Conservation (phyloP, 37 sponge, comb jelly and placozoan genomes). For the Corticium candelabrum region DNA sequence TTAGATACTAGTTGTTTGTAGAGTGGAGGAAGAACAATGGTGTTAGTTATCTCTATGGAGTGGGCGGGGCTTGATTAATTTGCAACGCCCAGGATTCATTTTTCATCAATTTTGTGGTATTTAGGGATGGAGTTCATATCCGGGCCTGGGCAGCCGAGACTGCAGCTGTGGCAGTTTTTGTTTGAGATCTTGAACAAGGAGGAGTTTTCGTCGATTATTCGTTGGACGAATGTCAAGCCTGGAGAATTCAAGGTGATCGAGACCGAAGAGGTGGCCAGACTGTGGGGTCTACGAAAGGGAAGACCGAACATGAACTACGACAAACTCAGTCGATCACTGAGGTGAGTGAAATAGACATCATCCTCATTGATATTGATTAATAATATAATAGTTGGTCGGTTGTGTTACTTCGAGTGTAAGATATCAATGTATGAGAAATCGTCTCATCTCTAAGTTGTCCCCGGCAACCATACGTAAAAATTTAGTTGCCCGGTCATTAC, state of each 20-base stretch:
- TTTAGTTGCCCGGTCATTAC: too few species aligned
- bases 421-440: too few species aligned
- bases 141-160: not conserved
- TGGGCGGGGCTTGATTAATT: too few species aligned
- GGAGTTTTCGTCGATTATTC: not conserved
- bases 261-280: constrained; percentile 73
- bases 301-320: constrained; percentile 86
- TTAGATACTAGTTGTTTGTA: too few species aligned
- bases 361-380: not conserved
- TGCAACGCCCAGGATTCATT: too few species aligned
- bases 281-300: constrained; percentile 80
- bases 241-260: constrained; percentile 57
- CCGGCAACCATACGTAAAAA: too few species aligned
- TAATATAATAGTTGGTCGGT: too few species aligned
- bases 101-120: too few species aligned
- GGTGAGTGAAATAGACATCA: constrained; percentile 3
- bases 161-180: constrained; percentile 10
- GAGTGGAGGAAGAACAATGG: too few species aligned
- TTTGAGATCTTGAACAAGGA: not conserved
- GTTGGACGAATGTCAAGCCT: not conserved
- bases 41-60: too few species aligned
- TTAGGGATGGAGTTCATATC: not conserved
- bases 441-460: too few species aligned
- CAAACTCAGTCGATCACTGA: constrained; percentile 68
- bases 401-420: too few species aligned